Evolutionary conservation across 2,113 vertebrate genomes (phyloP).

Genomic region (Pundamilia nyererei): DNA sequence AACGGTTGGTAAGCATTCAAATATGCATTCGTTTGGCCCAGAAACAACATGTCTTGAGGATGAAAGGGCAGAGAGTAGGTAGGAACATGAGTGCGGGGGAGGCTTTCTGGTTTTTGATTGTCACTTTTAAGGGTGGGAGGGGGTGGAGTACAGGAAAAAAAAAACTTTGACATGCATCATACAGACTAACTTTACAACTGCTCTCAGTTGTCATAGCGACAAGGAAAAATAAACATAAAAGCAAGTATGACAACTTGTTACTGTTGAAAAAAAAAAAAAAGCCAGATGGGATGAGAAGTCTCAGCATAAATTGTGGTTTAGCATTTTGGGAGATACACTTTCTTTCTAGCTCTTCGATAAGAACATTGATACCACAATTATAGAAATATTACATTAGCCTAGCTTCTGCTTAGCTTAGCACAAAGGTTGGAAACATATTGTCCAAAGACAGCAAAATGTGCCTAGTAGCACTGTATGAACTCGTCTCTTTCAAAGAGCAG

Average conservation of each 20-base stretch:
- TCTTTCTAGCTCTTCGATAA: not conserved
- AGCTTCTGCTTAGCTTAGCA: not conserved
- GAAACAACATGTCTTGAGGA: slow-evolving; percentile 34
- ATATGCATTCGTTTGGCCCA: slow-evolving; percentile 48
- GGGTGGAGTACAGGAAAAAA: not conserved
- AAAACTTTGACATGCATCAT: not conserved
- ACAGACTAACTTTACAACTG: not conserved
- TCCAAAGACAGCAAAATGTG: not conserved
- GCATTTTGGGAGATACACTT: not conserved
- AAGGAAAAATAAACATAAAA: slow-evolving; percentile 20
- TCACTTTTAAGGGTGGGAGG: not conserved
- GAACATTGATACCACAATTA: not conserved
- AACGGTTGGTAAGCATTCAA: slow-evolving; percentile 42
- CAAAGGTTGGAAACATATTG: not conserved
- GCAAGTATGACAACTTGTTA: slow-evolving; percentile 10
- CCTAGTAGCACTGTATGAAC: not conserved
- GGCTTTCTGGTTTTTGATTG: slow-evolving; percentile 18
- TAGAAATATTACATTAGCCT: not conserved
- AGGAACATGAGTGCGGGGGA: slow-evolving; percentile 19
- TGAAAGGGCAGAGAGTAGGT: slow-evolving; percentile 26
- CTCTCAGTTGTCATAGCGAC: slow-evolving; percentile 37
- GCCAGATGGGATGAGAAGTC: not conserved
- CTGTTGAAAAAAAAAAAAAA: not conserved
- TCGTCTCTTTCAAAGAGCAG: not conserved
- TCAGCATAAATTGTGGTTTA: not conserved